Evolutionary conservation across 92 coral and sea anemone species (phyloP), one percentile per base, ranked within the genome.

Genomic region (Isaurus tuberculatus): DNA sequence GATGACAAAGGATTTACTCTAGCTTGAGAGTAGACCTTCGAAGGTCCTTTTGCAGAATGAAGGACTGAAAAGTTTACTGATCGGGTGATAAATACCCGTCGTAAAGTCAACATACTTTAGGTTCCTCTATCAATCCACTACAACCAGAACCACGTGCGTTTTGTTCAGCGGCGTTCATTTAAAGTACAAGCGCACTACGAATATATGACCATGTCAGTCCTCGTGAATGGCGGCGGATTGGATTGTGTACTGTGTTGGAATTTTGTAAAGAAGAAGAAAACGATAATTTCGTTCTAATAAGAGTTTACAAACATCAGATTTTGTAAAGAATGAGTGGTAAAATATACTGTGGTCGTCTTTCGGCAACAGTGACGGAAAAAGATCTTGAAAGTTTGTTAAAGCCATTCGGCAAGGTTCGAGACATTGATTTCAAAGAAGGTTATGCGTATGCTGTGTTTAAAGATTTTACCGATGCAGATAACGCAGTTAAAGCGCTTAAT

Each of bases 371-470:
- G n/a, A 73, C 94, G 37, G 98, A 96, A 80, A 94, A 96, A 79
- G 90, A 94, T 55, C 81, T 96, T 26, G 99, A 96, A 80, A 78
- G 88, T 16, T 65, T 96, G 86, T 74, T 96, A 63, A 92, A 94
- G 87, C 75, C 95, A 33, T 89, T 84, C 75, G 99, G 99, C 28
- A 96, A 96, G 79, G 88, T 94, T 15, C 98, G 93, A 19, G 95
- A 96, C 57, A 90, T 96, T 69, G 99, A 96, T 32, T 96, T 94
- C 85, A 92, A 91, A 64, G 98, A 94, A 44, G 99, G 99, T 0
- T 96, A 90, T 73, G 99, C 99, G 16, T 96, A 96, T 73, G 99
- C 92, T 1, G 92, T 94, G 32, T 96, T 92, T 87, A 96, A 96
- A 83, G 98, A 94, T 29, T 66, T 81, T 51, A 87, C 86, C 19